phyloP scores from a whole-genome alignment of 2,113 vertebrate species.

The Cyanoramphus novaezelandiae region DNA sequence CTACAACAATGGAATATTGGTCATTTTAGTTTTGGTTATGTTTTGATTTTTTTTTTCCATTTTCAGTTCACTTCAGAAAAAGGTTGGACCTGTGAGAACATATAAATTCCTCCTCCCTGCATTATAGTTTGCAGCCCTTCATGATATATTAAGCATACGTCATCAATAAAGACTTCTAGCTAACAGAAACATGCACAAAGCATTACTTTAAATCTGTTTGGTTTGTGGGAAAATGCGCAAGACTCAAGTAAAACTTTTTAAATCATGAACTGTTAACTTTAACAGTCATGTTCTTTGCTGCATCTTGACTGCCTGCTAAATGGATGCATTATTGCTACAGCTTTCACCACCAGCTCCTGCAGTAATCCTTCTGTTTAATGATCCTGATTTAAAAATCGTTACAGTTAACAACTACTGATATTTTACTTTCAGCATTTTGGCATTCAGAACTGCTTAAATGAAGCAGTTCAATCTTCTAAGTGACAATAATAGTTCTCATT shows the following conservation, averaged over 20 bases:
- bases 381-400: slow-evolving; percentile 72
- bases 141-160: not conserved
- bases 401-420: slow-evolving; percentile 64
- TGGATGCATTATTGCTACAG: not conserved
- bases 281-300: not conserved
- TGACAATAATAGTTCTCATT: slow-evolving; percentile 67
- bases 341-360: slow-evolving; percentile 50
- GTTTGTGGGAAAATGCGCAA: slow-evolving; percentile 4
- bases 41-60: not conserved
- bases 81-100: not conserved
- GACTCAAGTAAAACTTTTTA: slow-evolving; percentile 45
- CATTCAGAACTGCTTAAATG: slow-evolving; percentile 66
- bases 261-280: slow-evolving; percentile 54
- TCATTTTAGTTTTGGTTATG: no score
- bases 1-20: not conserved
- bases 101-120: not conserved
- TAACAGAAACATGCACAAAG: not conserved
- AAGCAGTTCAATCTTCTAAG: slow-evolving; percentile 65
- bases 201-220: not conserved
- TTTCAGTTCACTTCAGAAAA: not conserved
- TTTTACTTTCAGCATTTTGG: slow-evolving; percentile 62
- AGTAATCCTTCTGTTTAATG: slow-evolving; percentile 71
- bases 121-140: not conserved
- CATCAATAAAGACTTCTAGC: not conserved
- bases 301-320: slow-evolving; percentile 32